Evolutionary conservation across 2,888 invertebrate genomes (phyloP), one percentile per base, ranked within the genome.

Genomic region (Agrotis segetum): DNA sequence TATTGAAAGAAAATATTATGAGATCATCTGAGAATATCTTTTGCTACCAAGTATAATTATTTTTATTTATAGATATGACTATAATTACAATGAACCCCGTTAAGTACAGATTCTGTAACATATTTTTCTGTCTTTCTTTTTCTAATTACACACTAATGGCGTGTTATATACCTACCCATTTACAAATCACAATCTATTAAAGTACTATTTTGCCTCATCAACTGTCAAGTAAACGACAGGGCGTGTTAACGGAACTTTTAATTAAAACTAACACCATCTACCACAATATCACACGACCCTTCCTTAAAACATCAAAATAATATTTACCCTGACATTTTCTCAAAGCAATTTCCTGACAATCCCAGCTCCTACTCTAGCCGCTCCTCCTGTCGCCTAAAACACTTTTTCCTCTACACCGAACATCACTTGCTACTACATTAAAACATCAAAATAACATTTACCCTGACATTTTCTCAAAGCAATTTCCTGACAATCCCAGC

Each of bases 371-470:
- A 95, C 89, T 0, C 95, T 95, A 0, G 91, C 93, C 0, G 95
- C 95, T 0, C 95, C 95, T 1, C 95, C 95, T 0, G 94, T 95
- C 77, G 95, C 94, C 67, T 95, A 82, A 81, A 93, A 89, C 85
- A 95, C 94, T 90, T 94, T 95, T 24, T 92, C 91, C 21, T 93
- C 88, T 55, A 93, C 81, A 88, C 85, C 74, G 19, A 16, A 53
- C 16, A 24, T 17, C 17, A 24, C 29, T 34, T 5, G 4, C 19
- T 3, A 17, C 9, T 6, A 6, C n/a, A 5, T 34, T 34, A 34
- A n/a, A n/a, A 56, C 29, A 34, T 13, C 29, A n/a, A n/a, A 56
- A 7, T 24, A 56, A 61, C 61, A 71, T 46, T 77, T 74, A 94
- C 95, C 86, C 91, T 88, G 21, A 94, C 95, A 90, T 94, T 92